Conservation (phyloP, 1,140 invertebrate genomes). For the Catajapyx aquilonaris region DNA sequence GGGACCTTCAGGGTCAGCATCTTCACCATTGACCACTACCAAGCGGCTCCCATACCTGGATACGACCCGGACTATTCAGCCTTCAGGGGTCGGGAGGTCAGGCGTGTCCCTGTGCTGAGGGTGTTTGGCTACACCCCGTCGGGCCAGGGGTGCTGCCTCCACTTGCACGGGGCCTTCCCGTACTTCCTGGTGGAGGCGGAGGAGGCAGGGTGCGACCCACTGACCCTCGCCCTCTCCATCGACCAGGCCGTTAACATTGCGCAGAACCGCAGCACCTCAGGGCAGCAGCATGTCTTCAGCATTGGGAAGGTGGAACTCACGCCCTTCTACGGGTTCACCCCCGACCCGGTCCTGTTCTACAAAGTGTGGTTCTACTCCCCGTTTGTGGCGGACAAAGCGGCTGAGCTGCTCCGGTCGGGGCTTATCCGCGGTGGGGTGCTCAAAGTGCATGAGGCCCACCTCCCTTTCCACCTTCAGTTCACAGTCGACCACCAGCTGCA, state of each 20-base stretch:
- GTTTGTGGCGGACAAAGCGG: background rate
- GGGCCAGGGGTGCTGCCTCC: background rate
- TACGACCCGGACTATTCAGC: background rate
- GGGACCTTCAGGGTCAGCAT: no score
- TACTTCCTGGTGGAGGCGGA: background rate
- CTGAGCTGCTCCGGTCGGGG: background rate
- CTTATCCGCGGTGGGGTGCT: background rate
- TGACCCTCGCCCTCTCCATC: background rate
- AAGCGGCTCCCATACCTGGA: background rate
- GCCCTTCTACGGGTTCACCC: background rate
- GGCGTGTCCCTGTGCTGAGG: background rate
- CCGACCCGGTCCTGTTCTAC: background rate
- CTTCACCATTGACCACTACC: background rate
- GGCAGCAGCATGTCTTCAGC: background rate
- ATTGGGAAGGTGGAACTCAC: background rate
- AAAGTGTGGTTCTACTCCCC: background rate
- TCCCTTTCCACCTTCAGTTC: background rate
- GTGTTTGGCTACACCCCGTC: background rate
- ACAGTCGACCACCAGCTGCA: background rate
- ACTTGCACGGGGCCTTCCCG: background rate
- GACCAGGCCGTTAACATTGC: background rate
- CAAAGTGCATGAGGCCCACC: background rate
- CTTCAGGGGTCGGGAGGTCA: background rate
- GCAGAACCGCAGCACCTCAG: background rate
- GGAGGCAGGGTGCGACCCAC: background rate